These are phyloP conservation scores for Lasioglossum zephyrum DNA, from an alignment of 2,888 invertebrate genomes.

Conservation along the genomic window DNA sequence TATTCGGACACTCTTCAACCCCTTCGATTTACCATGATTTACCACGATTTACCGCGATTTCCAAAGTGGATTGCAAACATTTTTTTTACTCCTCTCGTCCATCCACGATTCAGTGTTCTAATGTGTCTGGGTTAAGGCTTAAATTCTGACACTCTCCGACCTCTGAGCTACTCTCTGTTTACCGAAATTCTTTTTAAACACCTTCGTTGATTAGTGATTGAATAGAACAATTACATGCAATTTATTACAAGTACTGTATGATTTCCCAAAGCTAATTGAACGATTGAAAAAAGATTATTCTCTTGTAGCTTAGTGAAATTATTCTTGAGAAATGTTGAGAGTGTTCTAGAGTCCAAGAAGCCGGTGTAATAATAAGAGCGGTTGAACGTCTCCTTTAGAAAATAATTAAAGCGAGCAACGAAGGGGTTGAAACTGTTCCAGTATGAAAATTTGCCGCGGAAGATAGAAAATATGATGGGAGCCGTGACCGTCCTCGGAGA, in stretches of 20 bases:
- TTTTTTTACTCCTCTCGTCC: background rate
- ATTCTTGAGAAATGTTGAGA: background rate
- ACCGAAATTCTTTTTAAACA: background rate
- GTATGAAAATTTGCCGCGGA: conserved; percentile 56
- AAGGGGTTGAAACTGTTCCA: conserved; percentile 24
- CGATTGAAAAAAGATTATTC: background rate
- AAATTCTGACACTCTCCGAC: background rate
- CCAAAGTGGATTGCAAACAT: background rate
- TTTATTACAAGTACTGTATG: background rate
- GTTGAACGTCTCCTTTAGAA: background rate
- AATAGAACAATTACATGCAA: too few species aligned
- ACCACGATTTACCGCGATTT: background rate
- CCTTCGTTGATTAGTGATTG: too few species aligned
- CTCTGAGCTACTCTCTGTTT: background rate
- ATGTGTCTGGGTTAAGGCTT: background rate
- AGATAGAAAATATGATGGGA: conserved; percentile 42
- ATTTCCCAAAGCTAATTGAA: background rate
- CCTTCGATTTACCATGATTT: background rate
- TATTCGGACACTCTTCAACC: background rate
- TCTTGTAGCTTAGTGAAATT: background rate
- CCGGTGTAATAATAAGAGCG: background rate
- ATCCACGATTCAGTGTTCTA: background rate
- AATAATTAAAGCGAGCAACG: background rate
- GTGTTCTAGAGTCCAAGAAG: background rate
- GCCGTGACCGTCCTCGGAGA: conserved; percentile 43